phyloP scores from a whole-genome alignment of 2,797 vertebrate genomes.

The Thalassophryne amazonica region DNA sequence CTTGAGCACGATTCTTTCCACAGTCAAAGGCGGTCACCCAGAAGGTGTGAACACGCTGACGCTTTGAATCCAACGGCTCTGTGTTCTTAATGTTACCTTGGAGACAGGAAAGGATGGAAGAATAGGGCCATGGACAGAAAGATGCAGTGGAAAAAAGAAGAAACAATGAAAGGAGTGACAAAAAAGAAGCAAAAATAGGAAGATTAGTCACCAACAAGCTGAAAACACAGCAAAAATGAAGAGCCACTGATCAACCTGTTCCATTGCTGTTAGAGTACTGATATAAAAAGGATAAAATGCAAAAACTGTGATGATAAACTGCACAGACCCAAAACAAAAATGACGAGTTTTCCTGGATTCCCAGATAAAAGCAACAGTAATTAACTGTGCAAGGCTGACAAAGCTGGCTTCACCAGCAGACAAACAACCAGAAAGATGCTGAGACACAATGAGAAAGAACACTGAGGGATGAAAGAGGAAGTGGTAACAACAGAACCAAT shows the following conservation, averaged over 20 bases:
- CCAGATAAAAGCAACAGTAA: constrained; percentile 31
- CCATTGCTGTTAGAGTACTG: neutral
- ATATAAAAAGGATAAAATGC: neutral
- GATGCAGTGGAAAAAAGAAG: neutral
- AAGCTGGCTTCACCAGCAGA: constrained; percentile 33
- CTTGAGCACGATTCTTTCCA: constrained; percentile 94
- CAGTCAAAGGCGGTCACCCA: constrained; percentile 98
- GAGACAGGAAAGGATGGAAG: constrained; percentile 29
- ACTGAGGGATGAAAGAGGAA: constrained; percentile 34
- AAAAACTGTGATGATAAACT: constrained; percentile 10
- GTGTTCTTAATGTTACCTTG: constrained; percentile 98
- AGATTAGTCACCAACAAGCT: constrained; percentile 41
- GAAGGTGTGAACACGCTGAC: constrained; percentile 89
- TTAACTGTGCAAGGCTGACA: constrained; percentile 24
- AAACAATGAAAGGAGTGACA: constrained; percentile 24
- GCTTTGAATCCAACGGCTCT: constrained; percentile 92
- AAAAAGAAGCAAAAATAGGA: constrained; percentile 31
- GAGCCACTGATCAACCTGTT: constrained; percentile 14
- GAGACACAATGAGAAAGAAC: constrained; percentile 25
- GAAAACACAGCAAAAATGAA: constrained; percentile 4
- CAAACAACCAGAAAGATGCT: constrained; percentile 47
- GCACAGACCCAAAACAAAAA: constrained; percentile 21
- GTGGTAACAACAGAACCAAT: neutral
- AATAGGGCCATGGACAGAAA: constrained; percentile 4
- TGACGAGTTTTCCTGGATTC: constrained; percentile 29